Evolutionary conservation across 2,888 invertebrate genomes (phyloP).

Genomic region (Platynereis dumerilii): DNA sequence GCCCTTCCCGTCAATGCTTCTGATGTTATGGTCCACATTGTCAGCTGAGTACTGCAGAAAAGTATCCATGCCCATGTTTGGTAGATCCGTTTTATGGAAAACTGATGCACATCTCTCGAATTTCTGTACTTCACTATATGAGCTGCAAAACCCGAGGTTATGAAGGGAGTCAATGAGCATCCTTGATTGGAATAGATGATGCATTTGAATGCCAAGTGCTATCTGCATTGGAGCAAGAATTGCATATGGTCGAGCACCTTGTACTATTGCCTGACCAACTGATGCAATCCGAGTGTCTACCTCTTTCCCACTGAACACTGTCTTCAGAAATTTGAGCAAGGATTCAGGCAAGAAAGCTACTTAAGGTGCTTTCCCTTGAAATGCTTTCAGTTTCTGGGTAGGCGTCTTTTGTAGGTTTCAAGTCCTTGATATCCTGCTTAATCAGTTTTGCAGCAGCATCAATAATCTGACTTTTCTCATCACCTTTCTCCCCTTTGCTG

Average conservation of each 20-base stretch:
- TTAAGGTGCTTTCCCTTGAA: slow-evolving; percentile 12
- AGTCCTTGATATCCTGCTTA: slow-evolving; percentile 39
- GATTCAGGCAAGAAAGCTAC: slow-evolving; percentile 29
- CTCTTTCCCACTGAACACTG: slow-evolving; percentile 25
- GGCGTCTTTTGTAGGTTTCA: slow-evolving; percentile 8
- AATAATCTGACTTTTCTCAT: slow-evolving; percentile 34
- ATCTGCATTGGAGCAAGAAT: slow-evolving; percentile 41
- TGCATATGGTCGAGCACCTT: slow-evolving; percentile 36
- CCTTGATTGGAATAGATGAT: slow-evolving; percentile 41
- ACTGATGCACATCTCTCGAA: slow-evolving; percentile 14
- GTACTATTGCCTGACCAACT: slow-evolving; percentile 41
- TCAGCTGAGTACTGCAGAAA: slow-evolving; percentile 2
- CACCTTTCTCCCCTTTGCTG: slow-evolving; percentile 22
- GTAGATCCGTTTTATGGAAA: slow-evolving; percentile 9
- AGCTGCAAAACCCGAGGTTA: slow-evolving; percentile 37
- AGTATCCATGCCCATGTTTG: slow-evolving; percentile 6
- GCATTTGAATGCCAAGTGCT: slow-evolving; percentile 40
- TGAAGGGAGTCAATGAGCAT: slow-evolving; percentile 41
- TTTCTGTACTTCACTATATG: slow-evolving; percentile 32
- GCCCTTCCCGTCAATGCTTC: neutral
- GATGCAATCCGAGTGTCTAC: slow-evolving; percentile 29
- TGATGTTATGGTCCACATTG: slow-evolving; percentile 1
- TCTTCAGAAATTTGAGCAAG: too few relatives aligned
- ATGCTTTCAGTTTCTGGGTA: slow-evolving; percentile 35
- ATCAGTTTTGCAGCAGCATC: slow-evolving; percentile 40